A percentile compares a stretch with the other conserved stretches of the same genome.
Evolutionary conservation across 2,888 invertebrate genomes (phyloP).

Genomic region (Cynaeus angustus): DNA sequence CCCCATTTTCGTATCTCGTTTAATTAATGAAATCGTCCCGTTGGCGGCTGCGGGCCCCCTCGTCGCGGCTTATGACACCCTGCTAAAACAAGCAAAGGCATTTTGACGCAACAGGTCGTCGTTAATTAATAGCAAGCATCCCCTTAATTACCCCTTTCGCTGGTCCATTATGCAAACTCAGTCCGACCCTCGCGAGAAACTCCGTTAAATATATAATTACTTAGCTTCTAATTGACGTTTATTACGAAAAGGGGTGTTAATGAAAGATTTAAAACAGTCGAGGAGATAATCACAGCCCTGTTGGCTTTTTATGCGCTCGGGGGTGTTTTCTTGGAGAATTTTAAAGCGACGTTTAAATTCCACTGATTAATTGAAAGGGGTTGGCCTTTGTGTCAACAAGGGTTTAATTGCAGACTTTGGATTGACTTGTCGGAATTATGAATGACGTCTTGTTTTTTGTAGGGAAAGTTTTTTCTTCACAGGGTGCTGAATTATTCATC

Average conservation of each 20-base stretch:
- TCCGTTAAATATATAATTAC: conserved; percentile 71
- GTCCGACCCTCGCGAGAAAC: conserved; percentile 57
- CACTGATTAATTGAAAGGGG: conserved; percentile 69
- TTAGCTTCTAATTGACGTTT: conserved; percentile 71
- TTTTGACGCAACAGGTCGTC: conserved; percentile 68
- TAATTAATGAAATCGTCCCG: conserved; percentile 36
- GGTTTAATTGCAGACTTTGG: conserved; percentile 61
- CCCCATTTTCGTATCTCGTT: conserved; percentile 8
- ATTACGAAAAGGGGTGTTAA: conserved; percentile 70
- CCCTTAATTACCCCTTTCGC: conserved; percentile 72
- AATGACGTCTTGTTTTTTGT: conserved; percentile 11
- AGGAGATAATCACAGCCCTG: conserved; percentile 62
- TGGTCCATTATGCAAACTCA: conserved; percentile 71
- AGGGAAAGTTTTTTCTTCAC: conserved; percentile 12
- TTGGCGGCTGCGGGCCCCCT: conserved; percentile 36
- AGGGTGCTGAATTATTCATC: conserved; percentile 25
- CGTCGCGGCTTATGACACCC: conserved; percentile 38
- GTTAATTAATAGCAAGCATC: conserved; percentile 71
- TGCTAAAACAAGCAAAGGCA: conserved; percentile 56
- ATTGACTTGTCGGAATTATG: conserved; percentile 30
- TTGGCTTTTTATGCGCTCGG: conserved; percentile 62
- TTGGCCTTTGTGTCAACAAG: conserved; percentile 63
- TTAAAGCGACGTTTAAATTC: conserved; percentile 60
- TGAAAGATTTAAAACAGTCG: conserved; percentile 68
- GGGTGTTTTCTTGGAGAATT: conserved; percentile 66